Base-by-base conservation (phyloP, 1,140 invertebrate species). In the Drosophila insularis region DNA sequence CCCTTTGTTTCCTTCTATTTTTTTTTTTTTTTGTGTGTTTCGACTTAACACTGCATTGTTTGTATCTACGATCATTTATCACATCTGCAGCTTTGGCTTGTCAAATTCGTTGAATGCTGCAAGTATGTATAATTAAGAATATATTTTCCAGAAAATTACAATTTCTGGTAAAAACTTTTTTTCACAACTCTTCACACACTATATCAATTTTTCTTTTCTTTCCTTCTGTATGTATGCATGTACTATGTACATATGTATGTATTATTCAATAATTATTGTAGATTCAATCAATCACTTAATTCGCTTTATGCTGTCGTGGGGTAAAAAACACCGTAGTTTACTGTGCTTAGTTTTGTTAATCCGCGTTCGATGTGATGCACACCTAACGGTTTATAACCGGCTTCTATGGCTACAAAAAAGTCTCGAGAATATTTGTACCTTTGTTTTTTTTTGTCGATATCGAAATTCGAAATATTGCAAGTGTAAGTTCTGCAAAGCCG, bases 371-470 rank as follows among this genome's bases (percentile, higher is more conserved):
- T 74, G 14, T 66, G 27, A 62, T 74, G 74, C 55, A 59, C 69
- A 79, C 68, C 53, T 54, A 62, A 82, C 79, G 73, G 72, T 76
- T 79, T 79, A 79, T 79, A 68, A 75, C 75, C 79, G 81, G 79
- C 79, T 78, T 85, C 78, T 86, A 65, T 46, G 74, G 54, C 37
- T 58, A 50, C 74, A 53, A 46, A 40, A 64, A 35, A 39, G 58
- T 8, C 40, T 23, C 62, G 4, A 54, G 59, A 31, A 6, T 21
- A 11, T 7, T 54, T 43, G 40, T 10, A 55, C 43, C 8, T 58
- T 58, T 19, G 1, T 19, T 21, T 21, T 46, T 59, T 81, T 86
- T 46, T 59, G 79, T 86, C 82, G 82, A 87, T 35, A n/a, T 75
- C 79, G 84, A 89, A 75, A 70, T 58, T 17, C 53, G 10, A 10